Conservation (phyloP, 1,140 invertebrate genomes). For the Coboldia fuscipes region DNA sequence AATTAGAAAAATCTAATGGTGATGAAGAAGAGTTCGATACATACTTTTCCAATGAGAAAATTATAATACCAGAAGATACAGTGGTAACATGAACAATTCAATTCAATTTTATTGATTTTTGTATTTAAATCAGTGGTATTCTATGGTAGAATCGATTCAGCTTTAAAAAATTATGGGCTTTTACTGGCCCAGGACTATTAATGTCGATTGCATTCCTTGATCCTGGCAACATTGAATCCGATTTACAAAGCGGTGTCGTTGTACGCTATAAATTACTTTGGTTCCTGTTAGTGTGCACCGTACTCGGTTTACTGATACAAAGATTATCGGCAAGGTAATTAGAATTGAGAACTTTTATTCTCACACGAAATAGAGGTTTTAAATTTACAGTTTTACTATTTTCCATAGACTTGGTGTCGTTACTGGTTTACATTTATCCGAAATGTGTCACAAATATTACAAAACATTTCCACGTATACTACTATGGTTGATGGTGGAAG, state of each 20-base stretch:
- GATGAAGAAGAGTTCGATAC: too few species aligned
- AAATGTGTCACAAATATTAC: conserved; percentile 66
- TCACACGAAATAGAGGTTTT: neutral
- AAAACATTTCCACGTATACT: conserved; percentile 52
- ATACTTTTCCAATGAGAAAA: conserved; percentile 37
- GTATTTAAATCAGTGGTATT: too few species aligned
- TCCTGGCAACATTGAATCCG: conserved; percentile 85
- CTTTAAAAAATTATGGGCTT: conserved; percentile 79
- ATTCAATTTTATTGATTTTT: too few species aligned
- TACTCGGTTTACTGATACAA: conserved; percentile 74
- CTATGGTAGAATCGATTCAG: conserved; percentile 39
- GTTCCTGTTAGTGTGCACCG: conserved; percentile 68
- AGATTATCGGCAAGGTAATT: conserved; percentile 45
- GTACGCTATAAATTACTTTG: conserved; percentile 72
- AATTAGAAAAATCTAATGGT: too few species aligned
- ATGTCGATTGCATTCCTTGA: conserved; percentile 90
- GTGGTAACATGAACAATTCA: too few species aligned
- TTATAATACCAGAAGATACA: conserved; percentile 31
- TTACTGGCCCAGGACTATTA: conserved; percentile 79
- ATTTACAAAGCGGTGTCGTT: conserved; percentile 62
- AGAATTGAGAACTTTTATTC: neutral
- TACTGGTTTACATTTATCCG: conserved; percentile 61
- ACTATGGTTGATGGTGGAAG: conserved; percentile 86
- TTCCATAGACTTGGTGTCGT: conserved; percentile 45
- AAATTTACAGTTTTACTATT: too few species aligned